Conservation (phyloP, 2,888 invertebrate genomes). For the Salpingus planirostris region DNA sequence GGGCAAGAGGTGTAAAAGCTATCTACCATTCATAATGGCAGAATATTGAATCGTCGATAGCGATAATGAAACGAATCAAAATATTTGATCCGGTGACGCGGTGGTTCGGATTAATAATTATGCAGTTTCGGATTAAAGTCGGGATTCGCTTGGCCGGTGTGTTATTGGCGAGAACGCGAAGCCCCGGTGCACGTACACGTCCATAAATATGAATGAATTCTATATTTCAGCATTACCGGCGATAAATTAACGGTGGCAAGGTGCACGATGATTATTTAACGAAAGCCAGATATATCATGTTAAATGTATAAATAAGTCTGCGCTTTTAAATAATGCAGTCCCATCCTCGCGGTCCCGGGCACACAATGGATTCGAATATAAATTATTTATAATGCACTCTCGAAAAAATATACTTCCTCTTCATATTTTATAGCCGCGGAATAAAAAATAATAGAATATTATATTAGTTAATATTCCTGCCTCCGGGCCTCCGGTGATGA, state of each 20-base stretch:
- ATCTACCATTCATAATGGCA: too few relatives aligned
- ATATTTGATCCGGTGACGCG: too few relatives aligned
- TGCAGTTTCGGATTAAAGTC: too few relatives aligned
- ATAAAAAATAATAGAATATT: conserved; percentile 45
- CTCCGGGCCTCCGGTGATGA: too few relatives aligned
- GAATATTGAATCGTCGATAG: too few relatives aligned
- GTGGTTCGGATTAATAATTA: too few relatives aligned
- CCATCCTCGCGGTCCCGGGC: conserved; percentile 26
- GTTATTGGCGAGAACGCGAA: too few relatives aligned
- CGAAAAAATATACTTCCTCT: conserved; percentile 40
- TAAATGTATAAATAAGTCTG: conserved; percentile 29
- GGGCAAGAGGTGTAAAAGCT: too few relatives aligned
- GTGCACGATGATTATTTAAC: conserved; percentile 31
- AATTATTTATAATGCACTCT: conserved; percentile 40
- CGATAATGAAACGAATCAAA: too few relatives aligned
- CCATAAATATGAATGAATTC: conserved; percentile 34
- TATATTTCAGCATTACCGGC: conserved; percentile 30
- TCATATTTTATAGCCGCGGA: conserved; percentile 30
- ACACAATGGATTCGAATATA: conserved; percentile 42
- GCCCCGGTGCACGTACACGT: too few relatives aligned
- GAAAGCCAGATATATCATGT: conserved; percentile 32
- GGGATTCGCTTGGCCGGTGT: too few relatives aligned
- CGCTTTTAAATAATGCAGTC: conserved; percentile 31
- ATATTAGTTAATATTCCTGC: conserved; percentile 42
- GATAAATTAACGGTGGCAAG: conserved; percentile 32